A percentile compares a stretch with the other conserved stretches of the same genome.
Conservation (phyloP, 1,140 invertebrate species). For the Rhizoglyphus robini region DNA sequence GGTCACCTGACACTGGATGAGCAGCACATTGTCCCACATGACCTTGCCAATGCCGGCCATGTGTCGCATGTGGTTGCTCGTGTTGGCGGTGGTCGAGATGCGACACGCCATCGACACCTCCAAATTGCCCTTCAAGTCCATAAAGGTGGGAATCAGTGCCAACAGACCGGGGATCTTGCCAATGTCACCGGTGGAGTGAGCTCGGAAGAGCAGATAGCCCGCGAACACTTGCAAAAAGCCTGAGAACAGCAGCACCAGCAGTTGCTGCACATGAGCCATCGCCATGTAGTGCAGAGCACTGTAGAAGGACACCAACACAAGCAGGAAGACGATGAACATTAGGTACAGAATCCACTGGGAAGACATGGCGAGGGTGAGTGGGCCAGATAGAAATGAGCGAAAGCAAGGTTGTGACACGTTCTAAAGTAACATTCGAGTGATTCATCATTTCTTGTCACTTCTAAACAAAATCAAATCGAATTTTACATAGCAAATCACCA, state of each 20-base stretch:
- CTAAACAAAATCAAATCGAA: too few species aligned
- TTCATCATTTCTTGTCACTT: too few species aligned
- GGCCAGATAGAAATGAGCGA: too few species aligned
- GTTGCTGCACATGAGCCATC: neutral
- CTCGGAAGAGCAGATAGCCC: neutral
- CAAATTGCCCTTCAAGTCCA: conserved; percentile 17
- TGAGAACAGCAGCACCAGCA: neutral
- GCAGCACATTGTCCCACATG: neutral
- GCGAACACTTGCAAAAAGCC: neutral
- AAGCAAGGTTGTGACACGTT: too few species aligned
- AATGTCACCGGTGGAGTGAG: neutral
- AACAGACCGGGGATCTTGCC: neutral
- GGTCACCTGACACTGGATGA: conserved; percentile 12
- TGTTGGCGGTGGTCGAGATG: neutral
- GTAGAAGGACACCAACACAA: neutral
- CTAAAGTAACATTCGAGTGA: too few species aligned
- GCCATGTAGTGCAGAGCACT: neutral
- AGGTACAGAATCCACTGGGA: neutral
- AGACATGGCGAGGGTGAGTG: too few species aligned
- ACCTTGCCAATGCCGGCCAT: neutral
- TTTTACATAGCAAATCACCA: too few species aligned
- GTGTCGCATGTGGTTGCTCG: neutral
- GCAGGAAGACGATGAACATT: neutral
- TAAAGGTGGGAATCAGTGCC: conserved; percentile 8
- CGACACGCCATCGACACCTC: conserved; percentile 14